A percentile compares a stretch with the other conserved stretches of the same genome.
Conservation (phyloP, 2,888 invertebrate species). For the Dione vanillae region DNA sequence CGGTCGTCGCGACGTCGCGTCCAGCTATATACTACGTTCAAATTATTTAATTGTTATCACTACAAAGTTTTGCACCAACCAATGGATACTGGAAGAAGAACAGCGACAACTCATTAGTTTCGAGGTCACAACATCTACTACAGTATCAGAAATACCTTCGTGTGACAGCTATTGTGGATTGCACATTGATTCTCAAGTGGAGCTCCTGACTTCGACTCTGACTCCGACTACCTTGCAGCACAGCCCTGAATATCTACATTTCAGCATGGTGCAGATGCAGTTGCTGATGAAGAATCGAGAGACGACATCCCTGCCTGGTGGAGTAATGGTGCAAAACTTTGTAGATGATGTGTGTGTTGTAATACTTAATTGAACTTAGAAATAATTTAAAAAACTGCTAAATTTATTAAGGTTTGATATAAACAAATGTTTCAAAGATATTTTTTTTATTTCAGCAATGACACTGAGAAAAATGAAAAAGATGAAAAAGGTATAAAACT, state of each 20-base stretch:
- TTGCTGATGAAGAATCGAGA: background rate
- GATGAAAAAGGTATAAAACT: conserved; percentile 68
- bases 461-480: conserved; percentile 69
- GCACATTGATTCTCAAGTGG: background rate
- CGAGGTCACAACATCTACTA: background rate
- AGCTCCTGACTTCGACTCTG: background rate
- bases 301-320: conserved; percentile 45
- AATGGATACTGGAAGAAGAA: conserved; percentile 24
- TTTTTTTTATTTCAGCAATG: conserved; percentile 73
- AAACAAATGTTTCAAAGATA: conserved; percentile 44
- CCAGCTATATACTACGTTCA: conserved; percentile 67
- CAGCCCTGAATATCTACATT: background rate
- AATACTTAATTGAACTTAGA: conserved; percentile 34
- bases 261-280: background rate
- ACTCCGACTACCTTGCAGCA: background rate
- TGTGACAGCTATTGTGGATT: background rate
- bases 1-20: conserved; percentile 72
- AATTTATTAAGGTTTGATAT: background rate
- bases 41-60: conserved; percentile 66
- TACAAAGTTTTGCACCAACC: conserved; percentile 83
- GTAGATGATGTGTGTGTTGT: conserved; percentile 66
- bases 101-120: background rate
- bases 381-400: conserved; percentile 26
- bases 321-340: conserved; percentile 83
- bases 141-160: background rate